These are phyloP conservation scores for Corythaixoides concolor DNA, from an alignment of 2,113 vertebrate species.

Conservation along the genomic window DNA sequence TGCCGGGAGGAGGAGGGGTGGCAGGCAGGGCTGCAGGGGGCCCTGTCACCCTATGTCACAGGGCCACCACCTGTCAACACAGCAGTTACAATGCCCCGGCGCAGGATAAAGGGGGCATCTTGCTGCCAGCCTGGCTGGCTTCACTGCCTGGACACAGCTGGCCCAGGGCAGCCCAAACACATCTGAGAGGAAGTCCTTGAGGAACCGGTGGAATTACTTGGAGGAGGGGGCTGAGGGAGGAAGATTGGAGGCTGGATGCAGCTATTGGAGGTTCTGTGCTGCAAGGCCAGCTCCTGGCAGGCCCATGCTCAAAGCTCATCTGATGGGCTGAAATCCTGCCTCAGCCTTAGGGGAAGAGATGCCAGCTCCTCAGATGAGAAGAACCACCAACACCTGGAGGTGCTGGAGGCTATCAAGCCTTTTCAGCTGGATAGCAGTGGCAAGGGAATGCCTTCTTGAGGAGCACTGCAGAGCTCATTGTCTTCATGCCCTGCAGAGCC, in stretches of 20 bases:
- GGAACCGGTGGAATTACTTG: not conserved
- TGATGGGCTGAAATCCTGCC: not conserved
- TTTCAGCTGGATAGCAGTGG: too few relatives aligned
- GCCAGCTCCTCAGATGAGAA: not conserved
- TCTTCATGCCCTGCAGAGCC: not conserved
- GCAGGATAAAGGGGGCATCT: not conserved
- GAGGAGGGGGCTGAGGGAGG: not conserved
- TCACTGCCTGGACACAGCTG: too few relatives aligned
- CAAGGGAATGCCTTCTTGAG: not conserved
- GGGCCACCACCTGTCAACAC: not conserved
- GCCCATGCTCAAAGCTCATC: not conserved
- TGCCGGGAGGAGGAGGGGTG: not conserved
- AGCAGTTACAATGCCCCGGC: not conserved
- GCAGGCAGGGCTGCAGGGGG: rapidly evolving
- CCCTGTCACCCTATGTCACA: not conserved
- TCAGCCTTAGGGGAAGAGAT: not conserved
- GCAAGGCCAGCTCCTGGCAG: not conserved
- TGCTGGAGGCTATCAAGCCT: not conserved
- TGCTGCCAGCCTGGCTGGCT: not conserved
- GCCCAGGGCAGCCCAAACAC: too few relatives aligned
- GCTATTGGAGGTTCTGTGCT: not conserved
- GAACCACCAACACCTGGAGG: not conserved
- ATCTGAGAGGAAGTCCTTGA: not conserved
- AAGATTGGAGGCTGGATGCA: not conserved
- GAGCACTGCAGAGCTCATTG: too few relatives aligned